A percentile compares a stretch with the other conserved stretches of the same genome.
phyloP scores from a whole-genome alignment of 2,113 vertebrate genomes.

The Aleadryas rufinucha region DNA sequence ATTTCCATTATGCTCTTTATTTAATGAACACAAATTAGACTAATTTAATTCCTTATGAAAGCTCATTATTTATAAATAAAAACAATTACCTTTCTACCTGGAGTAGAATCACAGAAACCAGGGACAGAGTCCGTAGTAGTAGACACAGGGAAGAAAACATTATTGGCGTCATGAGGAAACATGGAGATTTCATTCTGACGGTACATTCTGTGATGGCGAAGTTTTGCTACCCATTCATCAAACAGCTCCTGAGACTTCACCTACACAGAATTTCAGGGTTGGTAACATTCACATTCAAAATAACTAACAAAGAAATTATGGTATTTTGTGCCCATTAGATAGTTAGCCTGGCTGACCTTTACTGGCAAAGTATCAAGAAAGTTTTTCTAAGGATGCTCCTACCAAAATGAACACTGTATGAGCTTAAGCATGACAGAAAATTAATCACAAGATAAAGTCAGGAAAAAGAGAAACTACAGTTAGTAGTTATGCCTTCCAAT shows the following conservation, averaged over 20 bases:
- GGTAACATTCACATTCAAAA: neutral
- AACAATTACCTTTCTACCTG: slow-evolving; percentile 81
- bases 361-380: neutral
- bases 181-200: slow-evolving; percentile 95
- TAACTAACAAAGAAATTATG: neutral
- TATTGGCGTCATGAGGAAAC: slow-evolving; percentile 83
- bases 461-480: neutral
- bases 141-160: slow-evolving; percentile 81
- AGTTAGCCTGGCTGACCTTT: neutral
- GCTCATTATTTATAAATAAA: neutral
- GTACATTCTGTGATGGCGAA: slow-evolving; percentile 92
- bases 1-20: neutral
- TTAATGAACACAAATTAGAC: neutral
- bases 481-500: neutral
- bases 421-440: neutral
- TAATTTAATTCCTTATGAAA: neutral
- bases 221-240: slow-evolving; percentile 94
- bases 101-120: slow-evolving; percentile 71
- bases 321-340: neutral
- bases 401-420: neutral
- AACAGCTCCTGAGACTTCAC: slow-evolving; percentile 93
- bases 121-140: slow-evolving; percentile 74
- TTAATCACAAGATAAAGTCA: neutral
- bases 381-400: neutral
- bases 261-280: slow-evolving; percentile 57